These are phyloP conservation scores for Tanypteryx hageni DNA, from an alignment of 2,888 invertebrate species.

Conservation along the genomic window DNA sequence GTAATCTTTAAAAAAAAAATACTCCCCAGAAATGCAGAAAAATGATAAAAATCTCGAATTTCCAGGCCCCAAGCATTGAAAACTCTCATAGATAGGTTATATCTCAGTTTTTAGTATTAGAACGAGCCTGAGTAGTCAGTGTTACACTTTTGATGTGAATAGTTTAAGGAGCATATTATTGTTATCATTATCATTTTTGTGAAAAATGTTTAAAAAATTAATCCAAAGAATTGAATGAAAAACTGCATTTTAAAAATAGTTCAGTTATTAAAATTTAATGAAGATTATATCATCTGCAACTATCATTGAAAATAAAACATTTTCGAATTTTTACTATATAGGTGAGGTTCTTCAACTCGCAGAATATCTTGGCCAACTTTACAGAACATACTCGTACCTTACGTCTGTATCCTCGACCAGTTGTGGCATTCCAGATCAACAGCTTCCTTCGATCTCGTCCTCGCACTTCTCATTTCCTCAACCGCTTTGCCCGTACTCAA, in stretches of 20 bases:
- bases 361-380: conserved; percentile 97
- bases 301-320: not conserved
- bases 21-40: too few relatives aligned
- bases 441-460: conserved; percentile 97
- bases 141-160: not conserved
- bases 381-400: conserved; percentile 98
- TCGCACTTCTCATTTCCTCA: conserved; percentile 90
- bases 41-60: too few relatives aligned
- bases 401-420: conserved; percentile 96
- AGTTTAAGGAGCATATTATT: not conserved
- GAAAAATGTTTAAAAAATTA: not conserved
- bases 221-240: not conserved
- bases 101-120: too few relatives aligned
- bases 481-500: conserved; percentile 95
- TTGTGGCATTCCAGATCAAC: conserved; percentile 98
- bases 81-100: too few relatives aligned
- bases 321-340: conserved; percentile 72
- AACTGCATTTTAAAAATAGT: not conserved
- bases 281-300: not conserved
- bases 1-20: too few relatives aligned
- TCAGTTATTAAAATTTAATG: not conserved
- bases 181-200: too few relatives aligned
- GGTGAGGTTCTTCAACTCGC: conserved; percentile 98
- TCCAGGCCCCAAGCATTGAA: too few relatives aligned
- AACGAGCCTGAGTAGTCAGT: not conserved